Base-by-base conservation (phyloP, 2,113 vertebrate species). In the Platichthys flesus region DNA sequence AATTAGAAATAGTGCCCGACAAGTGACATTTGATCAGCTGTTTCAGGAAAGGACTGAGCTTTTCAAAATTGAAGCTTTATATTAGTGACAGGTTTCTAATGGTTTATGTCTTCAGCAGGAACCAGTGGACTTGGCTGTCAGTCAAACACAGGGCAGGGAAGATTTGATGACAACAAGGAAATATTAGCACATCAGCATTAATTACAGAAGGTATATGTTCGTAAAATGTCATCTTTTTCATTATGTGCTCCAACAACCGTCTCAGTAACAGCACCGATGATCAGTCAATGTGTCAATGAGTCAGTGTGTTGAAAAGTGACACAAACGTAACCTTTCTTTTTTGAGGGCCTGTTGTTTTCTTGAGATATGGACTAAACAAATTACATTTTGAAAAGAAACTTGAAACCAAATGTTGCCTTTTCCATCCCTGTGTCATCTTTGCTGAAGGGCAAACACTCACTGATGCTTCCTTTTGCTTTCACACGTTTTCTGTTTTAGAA, bases 271-370 rank as follows among this genome's bases (percentile, higher is more conserved):
- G 28, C 40, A 42, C 40, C 40, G 12, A 42, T 10, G 40, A 42
- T 42, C 10, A 42, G 40, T 42, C 12, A 3, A 12, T 13, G 23
- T 42, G 40, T 23, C 23, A 23, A 23, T 42, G 40, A 42, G 40
- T 42, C 23, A 40, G 1, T 45, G 45, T 69, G 57, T 66, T 81
- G 70, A 81, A 75, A 70, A 67, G 71, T 49, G 42, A 76, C 55
- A 67, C 26, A 21, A 47, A 47, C 23, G 26, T 59, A 24, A 68
- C 21, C 16, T 45, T 62, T 4, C 1, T 54, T 37, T 31, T 72
- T 52, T 28, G 40, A 42, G 40, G 40, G 12, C 40, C 66, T 54
- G 40, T 51, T 31, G 31, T 31, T 31, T 69, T 62, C 37, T 65
- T 5, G 1, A 2, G 2, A 42, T 13, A 18, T 16, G 15, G 45